Evolutionary conservation across 2,888 invertebrate genomes (phyloP), one percentile per base, ranked within the genome.

Genomic region (Melipona beecheii): DNA sequence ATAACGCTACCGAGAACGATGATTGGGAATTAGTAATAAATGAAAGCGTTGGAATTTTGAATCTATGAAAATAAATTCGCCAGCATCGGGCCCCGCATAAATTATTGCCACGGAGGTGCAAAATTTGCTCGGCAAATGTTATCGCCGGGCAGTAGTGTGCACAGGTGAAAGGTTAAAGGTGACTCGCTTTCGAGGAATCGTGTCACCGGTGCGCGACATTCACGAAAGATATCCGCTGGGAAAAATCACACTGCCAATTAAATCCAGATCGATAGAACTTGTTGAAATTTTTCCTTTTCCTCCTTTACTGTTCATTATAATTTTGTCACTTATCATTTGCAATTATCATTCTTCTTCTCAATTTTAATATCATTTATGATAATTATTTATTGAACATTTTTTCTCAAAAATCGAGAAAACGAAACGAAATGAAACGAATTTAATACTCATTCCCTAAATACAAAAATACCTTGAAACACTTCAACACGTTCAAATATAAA

Each of bases 141-240:
- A 56, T 66, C 31, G 21, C 21, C 31, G 6, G 43, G 36, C 24
- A 36, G 3, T 6, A 36, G 24, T 15, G 65, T 49, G 56, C 19
- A 21, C 13, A 17, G 43, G 78, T 58, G 58, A 74, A 78, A 78
- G 78, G 78, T 78, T 66, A 78, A 66, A 78, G 78, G 78, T 58
- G 52, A 4, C 19, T 78, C 65, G 49, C 4, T 72, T 66, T 74
- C 58, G 6, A 73, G 74, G 36, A 66, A 74, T 66, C 58, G 66
- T 78, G 78, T 73, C 74, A 74, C 11, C 58, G 24, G n/a, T 24
- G 11, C 36, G 52, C 70, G 70, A 76, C 62, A 43, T 70, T 62
- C 36, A 68, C 17, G 24, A 24, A 43, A 43, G 21, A 76, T 54
- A 24, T 49, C 27, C 36, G 21, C 5, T 72, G 73, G 9, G 66